These are phyloP conservation scores for Chanos chanos DNA, from an alignment of 2,797 vertebrate species.

Conservation along the genomic window DNA sequence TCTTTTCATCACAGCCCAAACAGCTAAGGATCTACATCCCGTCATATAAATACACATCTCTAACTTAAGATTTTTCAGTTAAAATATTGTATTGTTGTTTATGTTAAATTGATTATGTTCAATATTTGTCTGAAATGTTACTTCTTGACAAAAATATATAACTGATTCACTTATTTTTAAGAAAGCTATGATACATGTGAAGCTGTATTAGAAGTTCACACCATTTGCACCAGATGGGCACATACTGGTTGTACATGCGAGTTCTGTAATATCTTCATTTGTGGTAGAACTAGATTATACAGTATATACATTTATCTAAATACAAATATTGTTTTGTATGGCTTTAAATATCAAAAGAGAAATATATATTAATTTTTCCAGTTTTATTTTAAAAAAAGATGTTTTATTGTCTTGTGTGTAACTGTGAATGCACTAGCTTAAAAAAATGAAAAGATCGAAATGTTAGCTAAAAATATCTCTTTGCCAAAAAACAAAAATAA, in stretches of 20 bases:
- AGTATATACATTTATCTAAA: slow-evolving; percentile 41
- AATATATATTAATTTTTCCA: slow-evolving; percentile 30
- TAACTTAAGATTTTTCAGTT: too few species aligned
- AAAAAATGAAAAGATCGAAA: slow-evolving; percentile 31
- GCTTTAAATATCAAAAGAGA: slow-evolving; percentile 33
- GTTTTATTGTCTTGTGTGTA: slow-evolving; percentile 41
- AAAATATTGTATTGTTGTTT: too few species aligned
- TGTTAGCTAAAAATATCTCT: too few species aligned
- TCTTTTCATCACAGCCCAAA: too few species aligned
- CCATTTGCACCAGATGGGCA: slow-evolving; percentile 39
- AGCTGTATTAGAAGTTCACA: slow-evolving; percentile 35
- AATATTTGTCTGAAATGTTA: too few species aligned
- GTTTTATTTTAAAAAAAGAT: slow-evolving; percentile 37
- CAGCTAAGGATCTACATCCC: too few species aligned
- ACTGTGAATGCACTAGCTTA: slow-evolving; percentile 29
- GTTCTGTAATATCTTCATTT: slow-evolving; percentile 45
- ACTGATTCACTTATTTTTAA: slow-evolving; percentile 42
- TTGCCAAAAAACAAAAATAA: too few species aligned
- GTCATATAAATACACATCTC: too few species aligned
- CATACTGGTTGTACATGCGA: slow-evolving; percentile 33
- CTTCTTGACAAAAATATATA: slow-evolving; percentile 27
- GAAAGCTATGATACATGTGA: slow-evolving; percentile 30
- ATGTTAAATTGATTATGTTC: too few species aligned
- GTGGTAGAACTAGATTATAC: slow-evolving; percentile 46
- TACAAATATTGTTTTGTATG: slow-evolving; percentile 46